phyloP scores from a whole-genome alignment of 1,140 invertebrate species.

The Papilio xuthus region DNA sequence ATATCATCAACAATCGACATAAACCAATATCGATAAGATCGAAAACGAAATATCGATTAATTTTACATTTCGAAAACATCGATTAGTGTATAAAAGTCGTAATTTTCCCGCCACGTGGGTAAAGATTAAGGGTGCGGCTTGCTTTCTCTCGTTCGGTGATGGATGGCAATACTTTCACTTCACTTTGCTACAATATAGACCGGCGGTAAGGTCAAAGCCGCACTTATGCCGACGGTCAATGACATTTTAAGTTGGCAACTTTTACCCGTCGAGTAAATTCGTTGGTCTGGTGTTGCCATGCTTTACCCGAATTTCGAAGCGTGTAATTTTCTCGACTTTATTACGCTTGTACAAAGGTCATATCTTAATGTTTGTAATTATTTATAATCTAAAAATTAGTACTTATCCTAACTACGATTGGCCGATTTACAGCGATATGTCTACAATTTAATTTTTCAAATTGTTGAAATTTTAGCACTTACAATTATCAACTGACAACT shows the following conservation, averaged over 20 bases:
- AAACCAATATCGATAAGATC: background rate
- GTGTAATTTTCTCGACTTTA: constrained; percentile 25
- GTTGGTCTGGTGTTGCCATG: constrained; percentile 33
- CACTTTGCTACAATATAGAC: constrained; percentile 58
- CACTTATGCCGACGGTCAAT: constrained; percentile 55
- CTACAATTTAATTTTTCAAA: no score
- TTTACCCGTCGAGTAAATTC: constrained; percentile 56
- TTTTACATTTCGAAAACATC: constrained; percentile 14
- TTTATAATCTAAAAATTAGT: background rate
- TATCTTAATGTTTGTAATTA: background rate
- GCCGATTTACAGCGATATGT: no score
- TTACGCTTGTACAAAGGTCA: constrained; percentile 23
- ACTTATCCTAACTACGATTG: no score
- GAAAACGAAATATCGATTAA: constrained; percentile 9
- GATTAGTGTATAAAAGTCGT: constrained; percentile 14
- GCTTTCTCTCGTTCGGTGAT: constrained; percentile 56
- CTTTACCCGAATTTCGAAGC: background rate
- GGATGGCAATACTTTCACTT: constrained; percentile 60
- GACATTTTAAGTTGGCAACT: constrained; percentile 63
- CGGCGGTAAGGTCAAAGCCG: constrained; percentile 67
- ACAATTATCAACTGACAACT: no score
- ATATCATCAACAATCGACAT: background rate
- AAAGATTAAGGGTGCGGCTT: constrained; percentile 54
- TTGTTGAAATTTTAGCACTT: no score
- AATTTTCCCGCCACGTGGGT: constrained; percentile 33